phyloP scores from a whole-genome alignment of 2,888 invertebrate genomes.

The Drosophila phalerata region DNA sequence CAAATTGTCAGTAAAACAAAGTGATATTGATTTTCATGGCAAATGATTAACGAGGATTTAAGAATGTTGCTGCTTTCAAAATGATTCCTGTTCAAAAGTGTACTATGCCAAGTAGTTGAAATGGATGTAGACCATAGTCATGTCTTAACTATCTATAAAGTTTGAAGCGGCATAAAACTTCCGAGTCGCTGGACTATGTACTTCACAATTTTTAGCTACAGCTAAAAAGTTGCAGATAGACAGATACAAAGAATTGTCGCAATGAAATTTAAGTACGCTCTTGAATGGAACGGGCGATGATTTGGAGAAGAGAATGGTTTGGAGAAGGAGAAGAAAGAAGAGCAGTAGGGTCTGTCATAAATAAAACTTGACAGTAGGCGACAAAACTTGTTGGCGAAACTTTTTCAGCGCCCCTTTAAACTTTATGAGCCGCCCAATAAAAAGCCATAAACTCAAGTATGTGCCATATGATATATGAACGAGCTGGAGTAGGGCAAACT shows the following conservation, averaged over 20 bases:
- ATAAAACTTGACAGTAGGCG: slow-evolving; percentile 45
- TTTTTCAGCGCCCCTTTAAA: slow-evolving; percentile 51
- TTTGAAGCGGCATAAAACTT: slow-evolving; percentile 52
- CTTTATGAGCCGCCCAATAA: slow-evolving; percentile 57
- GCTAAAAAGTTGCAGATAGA: slow-evolving; percentile 16
- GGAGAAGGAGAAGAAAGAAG: neutral
- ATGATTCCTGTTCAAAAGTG: slow-evolving; percentile 26
- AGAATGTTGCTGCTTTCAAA: slow-evolving; percentile 22
- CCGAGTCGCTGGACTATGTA: neutral
- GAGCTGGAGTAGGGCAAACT: too few species aligned
- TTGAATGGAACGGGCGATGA: slow-evolving; percentile 6
- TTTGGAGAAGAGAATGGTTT: neutral
- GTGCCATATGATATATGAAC: neutral
- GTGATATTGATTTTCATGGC: slow-evolving; percentile 10
- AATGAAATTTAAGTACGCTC: slow-evolving; percentile 46
- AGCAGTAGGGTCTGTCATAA: slow-evolving; percentile 21
- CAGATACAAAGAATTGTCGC: slow-evolving; percentile 24
- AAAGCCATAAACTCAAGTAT: slow-evolving; percentile 61
- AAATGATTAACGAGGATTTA: slow-evolving; percentile 28
- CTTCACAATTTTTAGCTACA: slow-evolving; percentile 12
- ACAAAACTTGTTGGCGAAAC: slow-evolving; percentile 47
- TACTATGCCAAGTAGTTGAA: slow-evolving; percentile 22
- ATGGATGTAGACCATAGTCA: neutral
- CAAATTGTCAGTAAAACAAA: slow-evolving; percentile 6
- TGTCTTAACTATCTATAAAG: slow-evolving; percentile 46